A percentile compares a stretch with the other conserved stretches of the same genome.
Evolutionary conservation across 2,888 invertebrate genomes (phyloP).

Genomic region (Antheraea assamensis): DNA sequence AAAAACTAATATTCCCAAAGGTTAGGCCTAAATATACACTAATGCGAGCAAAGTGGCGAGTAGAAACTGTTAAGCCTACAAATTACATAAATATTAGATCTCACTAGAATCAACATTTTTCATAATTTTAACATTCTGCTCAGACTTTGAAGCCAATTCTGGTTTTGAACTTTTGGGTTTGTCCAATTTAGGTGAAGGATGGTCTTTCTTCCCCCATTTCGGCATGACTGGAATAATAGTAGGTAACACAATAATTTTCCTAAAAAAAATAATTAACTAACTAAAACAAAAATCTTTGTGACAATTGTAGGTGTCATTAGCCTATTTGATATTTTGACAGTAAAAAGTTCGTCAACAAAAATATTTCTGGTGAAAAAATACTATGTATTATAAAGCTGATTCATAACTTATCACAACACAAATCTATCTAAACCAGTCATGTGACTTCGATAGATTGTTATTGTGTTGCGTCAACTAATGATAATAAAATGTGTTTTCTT

Average conservation of each 20-base stretch:
- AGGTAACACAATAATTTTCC: slow-evolving; percentile 18
- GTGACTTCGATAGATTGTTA: no score
- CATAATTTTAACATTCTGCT: slow-evolving; percentile 50
- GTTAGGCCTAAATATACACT: no score
- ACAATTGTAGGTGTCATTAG: not conserved
- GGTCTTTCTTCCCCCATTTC: slow-evolving; percentile 32
- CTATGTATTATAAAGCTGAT: not conserved
- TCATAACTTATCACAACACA: no score
- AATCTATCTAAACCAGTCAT: no score
- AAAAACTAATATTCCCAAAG: no score
- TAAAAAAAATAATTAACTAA: slow-evolving; percentile 11
- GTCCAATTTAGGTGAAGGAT: slow-evolving; percentile 32
- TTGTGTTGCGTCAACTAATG: not conserved
- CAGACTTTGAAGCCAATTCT: slow-evolving; percentile 41
- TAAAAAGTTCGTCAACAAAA: not conserved
- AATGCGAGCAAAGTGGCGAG: no score
- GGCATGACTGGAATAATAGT: slow-evolving; percentile 39
- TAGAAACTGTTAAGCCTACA: no score
- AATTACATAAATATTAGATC: slow-evolving; percentile 1
- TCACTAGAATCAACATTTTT: slow-evolving; percentile 40
- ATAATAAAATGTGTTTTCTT: not conserved
- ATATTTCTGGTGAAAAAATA: not conserved
- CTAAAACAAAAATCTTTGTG: not conserved
- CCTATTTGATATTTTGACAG: not conserved
- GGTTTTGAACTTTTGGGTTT: slow-evolving; percentile 35